Evolutionary conservation across 2,797 vertebrate species (phyloP), one percentile per base, ranked within the genome.

Genomic region (Molossus alvarezi): DNA sequence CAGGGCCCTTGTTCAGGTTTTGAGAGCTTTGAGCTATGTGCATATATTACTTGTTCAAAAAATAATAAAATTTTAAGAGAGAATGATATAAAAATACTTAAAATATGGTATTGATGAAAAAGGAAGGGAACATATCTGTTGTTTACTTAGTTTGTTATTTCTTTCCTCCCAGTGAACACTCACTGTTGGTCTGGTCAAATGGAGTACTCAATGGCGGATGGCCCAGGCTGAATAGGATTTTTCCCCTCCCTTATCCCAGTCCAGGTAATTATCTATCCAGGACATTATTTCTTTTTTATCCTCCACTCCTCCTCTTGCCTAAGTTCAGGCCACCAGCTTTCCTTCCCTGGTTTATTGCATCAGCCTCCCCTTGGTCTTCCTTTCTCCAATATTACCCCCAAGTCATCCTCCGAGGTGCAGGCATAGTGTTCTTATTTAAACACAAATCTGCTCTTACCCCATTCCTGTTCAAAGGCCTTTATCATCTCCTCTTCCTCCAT

Each of bases 391-490:
- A 20, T 77, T 41, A 17, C 45, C 53, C 55, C 69, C n/a, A 80
- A 21, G 76, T 75, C 65, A 53, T 53, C 23, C 64, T 82, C 29
- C 23, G 13, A 20, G 62, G 81, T 53, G 1, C 5, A 87, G 29
- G 17, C 37, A 67, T 25, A 57, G 33, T 69, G 14, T 23, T 81
- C 23, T 73, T 75, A 29, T 41, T 81, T 65, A 81, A 71, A 64
- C 41, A 51, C 45, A 69, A 72, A 62, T 64, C 14, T 8, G 5
- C 71, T 48, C 58, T 69, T 79, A 45, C 41, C 51, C 48, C 10
- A 4, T 72, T 94, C 17, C 37, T 84, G 17, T 92, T 83, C 72
- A 88, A 84, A 90, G 48, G 20, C 1, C 51, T 86, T 64, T 67
- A n/a, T 85, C 65, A 67, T 57, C 13, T 69, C 37, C 41, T 48